Base-by-base conservation (phyloP, 2,797 vertebrate genomes). In the Xiphophorus birchmanni region DNA sequence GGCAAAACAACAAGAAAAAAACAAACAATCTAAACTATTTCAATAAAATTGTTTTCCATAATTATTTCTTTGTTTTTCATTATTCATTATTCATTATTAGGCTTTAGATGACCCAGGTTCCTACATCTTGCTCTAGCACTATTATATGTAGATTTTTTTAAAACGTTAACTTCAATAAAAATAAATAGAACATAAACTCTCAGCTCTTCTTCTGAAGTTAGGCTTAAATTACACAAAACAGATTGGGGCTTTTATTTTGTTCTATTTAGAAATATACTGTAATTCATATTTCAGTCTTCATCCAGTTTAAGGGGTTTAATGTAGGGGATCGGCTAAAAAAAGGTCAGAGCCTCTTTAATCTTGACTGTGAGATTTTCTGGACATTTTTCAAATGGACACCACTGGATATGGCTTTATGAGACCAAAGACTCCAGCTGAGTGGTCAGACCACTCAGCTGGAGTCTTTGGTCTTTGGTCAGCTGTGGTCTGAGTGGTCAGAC, bases 281-380 rank as follows among this genome's bases (percentile, higher is more conserved):
- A 32, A n/a, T 60, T 18, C 40, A 44, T 71, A 88, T 81, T 87
- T 81, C 76, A 81, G 78, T 29, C 77, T 81, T 83, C 76, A 80
- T 86, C 76, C 84, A 85, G 81, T 80, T 80, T 79, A 79, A 47
- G 72, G 8, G 35, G 73, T 26, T 74, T 84, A 72, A n/a, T 21
- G n/a, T 63, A 44, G 23, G 73, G 42, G 82, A 86, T 84, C 45
- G 83, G 48, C 71, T 73, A 44, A 73, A 87, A 78, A 65, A 78
- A 13, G 60, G 52, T 48, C 52, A 67, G 48, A 58, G n/a, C 76
- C 71, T 32, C 82, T 85, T 78, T 87, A 86, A 78, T 72, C 67
- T 67, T 50, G 29, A 65, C 75, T 42, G 44, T 77, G 37, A 76
- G 69, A 15, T 78, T 78, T 81, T 63, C 37, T 74, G 58, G 17